Base-by-base conservation (phyloP, 2,113 vertebrate genomes). In the Sinosuthora webbiana region DNA sequence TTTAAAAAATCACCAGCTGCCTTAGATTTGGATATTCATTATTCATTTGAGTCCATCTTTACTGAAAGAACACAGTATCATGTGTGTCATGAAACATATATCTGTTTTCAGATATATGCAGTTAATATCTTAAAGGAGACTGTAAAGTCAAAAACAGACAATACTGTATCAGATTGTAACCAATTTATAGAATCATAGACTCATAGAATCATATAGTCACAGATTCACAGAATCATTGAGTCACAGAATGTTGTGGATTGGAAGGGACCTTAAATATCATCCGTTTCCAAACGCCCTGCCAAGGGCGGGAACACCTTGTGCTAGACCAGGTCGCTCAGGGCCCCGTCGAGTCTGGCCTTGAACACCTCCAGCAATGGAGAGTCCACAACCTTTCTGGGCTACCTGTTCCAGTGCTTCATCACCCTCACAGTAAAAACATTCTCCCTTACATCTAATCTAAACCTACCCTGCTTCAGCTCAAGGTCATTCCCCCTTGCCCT, bases 201-300 rank as follows among this genome's bases (percentile, higher is more conserved):
- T 39, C 28, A 33, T 19, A 37, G 45, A 49, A 49, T 37, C 19
- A 69, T 28, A 8, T 27, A 50, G n/a, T 50, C 19, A 65, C 41
- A 65, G 31, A 45, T 7, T 45, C 30, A 33, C 5, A 47, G 41
- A 57, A 35, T 28, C 9, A 19, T 12, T 42, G 39, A 73, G 20
- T 50, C 23, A 50, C 2, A 28, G 30, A 78, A 64, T 14, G 31
- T 6, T 64, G 14, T n/a, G 37, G 35, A 28, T 23, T 52, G 24
- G 8, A 52, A 41, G 23, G 8, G 31, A 53, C 31, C 19, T 28
- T 42, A 22, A 63, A 42, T 14, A 41, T 22, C 18, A 52, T 17
- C 37, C 4, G n/a, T 78, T 42, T 53, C 22, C 47, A 42, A 52
- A n/a, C 0, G 0, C 23, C 3, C 8, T 63, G 28, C 28, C 45